Evolutionary conservation across 2,797 vertebrate species (phyloP).

Genomic region (Aldrovandia affinis): DNA sequence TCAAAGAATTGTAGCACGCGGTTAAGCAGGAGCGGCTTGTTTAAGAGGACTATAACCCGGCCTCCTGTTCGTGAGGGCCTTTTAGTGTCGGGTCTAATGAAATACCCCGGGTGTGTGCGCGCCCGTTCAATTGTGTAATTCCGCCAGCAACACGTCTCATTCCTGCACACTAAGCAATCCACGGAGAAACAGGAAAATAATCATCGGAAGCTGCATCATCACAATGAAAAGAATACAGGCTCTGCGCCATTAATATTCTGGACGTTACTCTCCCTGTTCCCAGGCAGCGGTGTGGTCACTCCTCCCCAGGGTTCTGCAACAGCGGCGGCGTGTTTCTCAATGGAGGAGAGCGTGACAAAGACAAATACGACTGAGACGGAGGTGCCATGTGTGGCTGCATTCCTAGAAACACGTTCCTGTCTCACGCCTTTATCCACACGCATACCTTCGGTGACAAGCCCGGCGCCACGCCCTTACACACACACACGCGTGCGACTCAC

Average conservation of each 20-base stretch:
- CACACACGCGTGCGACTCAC: not conserved
- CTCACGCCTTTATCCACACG: not conserved
- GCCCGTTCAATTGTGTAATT: not conserved
- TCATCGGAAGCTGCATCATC: not conserved
- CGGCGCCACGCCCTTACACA: not conserved
- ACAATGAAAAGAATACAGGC: not conserved
- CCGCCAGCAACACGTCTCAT: not conserved
- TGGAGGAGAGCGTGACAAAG: slow-evolving; percentile 1
- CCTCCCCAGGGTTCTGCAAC: not conserved
- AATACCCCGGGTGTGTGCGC: not conserved
- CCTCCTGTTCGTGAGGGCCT: not conserved
- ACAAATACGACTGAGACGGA: not conserved
- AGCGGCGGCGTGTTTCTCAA: not conserved
- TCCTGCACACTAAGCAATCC: not conserved
- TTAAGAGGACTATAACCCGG: not conserved
- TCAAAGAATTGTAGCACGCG: not conserved
- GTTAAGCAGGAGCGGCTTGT: not conserved
- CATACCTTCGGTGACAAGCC: not conserved
- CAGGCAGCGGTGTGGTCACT: not conserved
- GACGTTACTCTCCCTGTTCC: too few species aligned
- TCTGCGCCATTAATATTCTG: not conserved
- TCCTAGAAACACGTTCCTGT: not conserved
- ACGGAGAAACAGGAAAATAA: not conserved
- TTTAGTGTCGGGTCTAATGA: not conserved
- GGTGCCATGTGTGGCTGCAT: not conserved